phyloP scores from a whole-genome alignment of 2,113 vertebrate genomes.

The Galemys pyrenaicus region DNA sequence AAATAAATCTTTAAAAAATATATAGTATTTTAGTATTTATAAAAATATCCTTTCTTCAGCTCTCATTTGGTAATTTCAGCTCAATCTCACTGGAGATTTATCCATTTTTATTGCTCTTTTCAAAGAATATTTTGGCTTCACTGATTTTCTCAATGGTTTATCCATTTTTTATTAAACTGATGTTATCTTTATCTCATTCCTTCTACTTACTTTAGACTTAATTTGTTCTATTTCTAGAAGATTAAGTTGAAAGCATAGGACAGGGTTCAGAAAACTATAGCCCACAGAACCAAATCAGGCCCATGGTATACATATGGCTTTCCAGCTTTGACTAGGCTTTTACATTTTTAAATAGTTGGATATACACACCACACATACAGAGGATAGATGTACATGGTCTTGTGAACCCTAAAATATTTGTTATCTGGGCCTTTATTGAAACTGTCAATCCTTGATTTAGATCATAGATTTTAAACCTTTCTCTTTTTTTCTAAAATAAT shows the following conservation, averaged over 20 bases:
- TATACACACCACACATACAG: not conserved
- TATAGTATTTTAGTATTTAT: no score
- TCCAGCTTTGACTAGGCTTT: not conserved
- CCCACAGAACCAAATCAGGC: not conserved
- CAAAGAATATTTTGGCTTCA: slow-evolving; percentile 7
- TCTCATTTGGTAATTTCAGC: slow-evolving; percentile 3
- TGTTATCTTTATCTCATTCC: not conserved
- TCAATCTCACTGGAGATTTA: slow-evolving; percentile 7
- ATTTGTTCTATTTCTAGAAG: slow-evolving; percentile 29
- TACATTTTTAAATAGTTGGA: not conserved
- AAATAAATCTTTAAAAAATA: no score
- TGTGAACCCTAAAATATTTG: slow-evolving; percentile 39
- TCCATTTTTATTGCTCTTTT: slow-evolving; percentile 5
- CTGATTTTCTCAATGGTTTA: not conserved
- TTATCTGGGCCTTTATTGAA: not conserved
- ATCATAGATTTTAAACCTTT: slow-evolving; percentile 21
- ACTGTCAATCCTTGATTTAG: not conserved
- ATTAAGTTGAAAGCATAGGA: slow-evolving; percentile 18
- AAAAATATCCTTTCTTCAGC: slow-evolving; percentile 10
- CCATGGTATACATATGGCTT: not conserved
- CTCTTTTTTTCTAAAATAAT: slow-evolving; percentile 16
- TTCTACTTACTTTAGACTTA: slow-evolving; percentile 29
- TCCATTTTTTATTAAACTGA: slow-evolving; percentile 41
- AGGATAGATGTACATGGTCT: not conserved
- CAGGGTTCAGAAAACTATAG: not conserved